Percentiles rank a stretch among this genome's conserved stretches.
These are phyloP conservation scores for Rapana venosa DNA, from an alignment of 2,888 invertebrate genomes.

Conservation along the genomic window DNA sequence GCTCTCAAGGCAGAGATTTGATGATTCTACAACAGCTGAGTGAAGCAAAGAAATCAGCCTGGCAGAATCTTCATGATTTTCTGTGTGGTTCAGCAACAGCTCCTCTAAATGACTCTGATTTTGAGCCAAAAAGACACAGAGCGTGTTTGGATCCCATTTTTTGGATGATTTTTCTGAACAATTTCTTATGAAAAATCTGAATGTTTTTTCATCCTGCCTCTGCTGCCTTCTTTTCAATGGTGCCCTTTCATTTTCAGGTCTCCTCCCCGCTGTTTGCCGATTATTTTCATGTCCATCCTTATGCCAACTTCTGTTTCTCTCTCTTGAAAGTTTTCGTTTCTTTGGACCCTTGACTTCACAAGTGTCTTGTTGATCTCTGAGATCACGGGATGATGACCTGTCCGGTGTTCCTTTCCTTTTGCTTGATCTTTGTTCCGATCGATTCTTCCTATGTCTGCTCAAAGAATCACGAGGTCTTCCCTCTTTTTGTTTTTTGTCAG, in stretches of 20 bases:
- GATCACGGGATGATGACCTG: not conserved
- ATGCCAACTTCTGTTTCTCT: not conserved
- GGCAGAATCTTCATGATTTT: not conserved
- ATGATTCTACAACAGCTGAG: not conserved
- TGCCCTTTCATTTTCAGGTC: not conserved
- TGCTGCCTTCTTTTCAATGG: not conserved
- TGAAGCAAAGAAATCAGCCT: constrained; percentile 25
- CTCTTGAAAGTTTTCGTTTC: not conserved
- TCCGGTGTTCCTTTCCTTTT: not conserved
- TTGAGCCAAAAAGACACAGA: constrained; percentile 27
- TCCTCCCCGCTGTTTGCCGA: too few species aligned
- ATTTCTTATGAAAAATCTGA: not conserved
- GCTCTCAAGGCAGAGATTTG: not conserved
- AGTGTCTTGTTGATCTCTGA: not conserved
- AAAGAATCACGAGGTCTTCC: not conserved
- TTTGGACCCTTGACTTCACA: not conserved
- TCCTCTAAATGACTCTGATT: not conserved
- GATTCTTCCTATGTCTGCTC: not conserved
- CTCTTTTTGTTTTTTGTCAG: not conserved
- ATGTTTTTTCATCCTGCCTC: not conserved
- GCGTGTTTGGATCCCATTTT: not conserved
- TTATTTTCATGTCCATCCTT: not conserved
- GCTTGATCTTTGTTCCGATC: not conserved
- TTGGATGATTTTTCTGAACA: not conserved
- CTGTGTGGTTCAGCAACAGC: not conserved